Evolutionary conservation across 2,888 invertebrate genomes (phyloP).

Genomic region (Crocallis elinguaria): DNA sequence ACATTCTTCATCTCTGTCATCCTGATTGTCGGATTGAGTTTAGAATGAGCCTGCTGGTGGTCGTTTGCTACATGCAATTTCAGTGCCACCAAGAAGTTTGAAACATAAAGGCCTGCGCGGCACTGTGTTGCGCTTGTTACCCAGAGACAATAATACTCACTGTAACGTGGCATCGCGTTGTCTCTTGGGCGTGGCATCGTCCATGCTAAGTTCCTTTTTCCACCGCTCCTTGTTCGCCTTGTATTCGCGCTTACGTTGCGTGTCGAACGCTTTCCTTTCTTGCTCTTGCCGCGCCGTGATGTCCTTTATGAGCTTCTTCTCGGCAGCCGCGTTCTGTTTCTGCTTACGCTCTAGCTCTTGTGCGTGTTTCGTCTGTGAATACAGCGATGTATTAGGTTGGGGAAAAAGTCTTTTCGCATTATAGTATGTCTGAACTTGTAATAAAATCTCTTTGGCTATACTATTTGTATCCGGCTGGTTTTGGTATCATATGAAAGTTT

Average conservation of each 20-base stretch:
- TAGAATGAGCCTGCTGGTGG: too few relatives aligned
- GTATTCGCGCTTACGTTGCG: constrained; percentile 98
- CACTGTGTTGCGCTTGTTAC: too few relatives aligned
- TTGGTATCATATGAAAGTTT: too few relatives aligned
- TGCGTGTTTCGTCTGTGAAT: constrained; percentile 87
- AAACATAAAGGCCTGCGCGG: too few relatives aligned
- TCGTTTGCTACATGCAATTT: too few relatives aligned
- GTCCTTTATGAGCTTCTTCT: constrained; percentile 97
- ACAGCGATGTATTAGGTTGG: background rate
- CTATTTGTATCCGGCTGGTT: too few relatives aligned
- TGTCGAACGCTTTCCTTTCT: constrained; percentile 95
- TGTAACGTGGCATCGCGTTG: constrained; percentile 96
- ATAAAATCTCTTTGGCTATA: too few relatives aligned
- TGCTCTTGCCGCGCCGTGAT: constrained; percentile 95
- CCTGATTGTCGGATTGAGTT: too few relatives aligned
- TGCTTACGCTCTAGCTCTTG: constrained; percentile 92
- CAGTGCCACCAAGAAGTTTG: too few relatives aligned
- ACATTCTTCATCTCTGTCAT: too few relatives aligned
- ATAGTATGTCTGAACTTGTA: too few relatives aligned
- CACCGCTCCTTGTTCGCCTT: constrained; percentile 98
- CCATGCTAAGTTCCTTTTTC: constrained; percentile 96
- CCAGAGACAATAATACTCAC: constrained; percentile 66
- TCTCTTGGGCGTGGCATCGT: constrained; percentile 95
- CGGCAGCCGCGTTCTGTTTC: constrained; percentile 94
- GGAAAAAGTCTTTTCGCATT: too few relatives aligned